Evolutionary conservation across 2,888 invertebrate genomes (phyloP), one percentile per base, ranked within the genome.

Genomic region (Cerastoderma edule): DNA sequence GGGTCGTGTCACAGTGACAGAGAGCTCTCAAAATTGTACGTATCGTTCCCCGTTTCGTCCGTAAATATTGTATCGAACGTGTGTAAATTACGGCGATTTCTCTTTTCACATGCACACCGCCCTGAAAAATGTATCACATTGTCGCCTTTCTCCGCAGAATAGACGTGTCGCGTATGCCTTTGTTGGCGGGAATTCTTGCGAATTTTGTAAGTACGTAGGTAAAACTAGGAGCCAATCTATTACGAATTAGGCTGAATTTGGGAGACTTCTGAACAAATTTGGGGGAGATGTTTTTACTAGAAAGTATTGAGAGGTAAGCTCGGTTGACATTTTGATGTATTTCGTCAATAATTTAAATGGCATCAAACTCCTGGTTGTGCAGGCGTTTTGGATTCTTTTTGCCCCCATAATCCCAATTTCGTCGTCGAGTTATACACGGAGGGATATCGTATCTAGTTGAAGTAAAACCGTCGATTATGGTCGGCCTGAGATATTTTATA

Each of bases 21-120:
- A 39, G 22, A 24, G 39, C 60, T 60, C 39, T 60, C 60, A 60
- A 60, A 60, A 24, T 60, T 60, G 27, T n/a, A 53, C 24, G 28
- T 24, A 53, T 53, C 27, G 4, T 53, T 48, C 22, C 30, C 27
- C 30, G 30, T 56, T 56, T 56, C n/a, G 27, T 50, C 22, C 22
- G 10, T 28, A 13, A 2, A 56, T 30, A 16, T 32, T 57, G 57
- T 33, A 57, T 48, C 35, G 10, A 35, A n/a, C 35, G 32, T 3
- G 33, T 33, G 10, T 4, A 33, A 57, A 57, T 30, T 57, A 57
- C 57, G 35, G 30, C n/a, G n/a, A 33, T 30, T 16, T 57, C 33
- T 13, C 30, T 57, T 22, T 33, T 3, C 35, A 57, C 35, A 2
- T n/a, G 24, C 28, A 28, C 54, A 54, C 54, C 54, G 54, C 22